phyloP scores from a whole-genome alignment of 1,140 invertebrate genomes.

The Proales similis region DNA sequence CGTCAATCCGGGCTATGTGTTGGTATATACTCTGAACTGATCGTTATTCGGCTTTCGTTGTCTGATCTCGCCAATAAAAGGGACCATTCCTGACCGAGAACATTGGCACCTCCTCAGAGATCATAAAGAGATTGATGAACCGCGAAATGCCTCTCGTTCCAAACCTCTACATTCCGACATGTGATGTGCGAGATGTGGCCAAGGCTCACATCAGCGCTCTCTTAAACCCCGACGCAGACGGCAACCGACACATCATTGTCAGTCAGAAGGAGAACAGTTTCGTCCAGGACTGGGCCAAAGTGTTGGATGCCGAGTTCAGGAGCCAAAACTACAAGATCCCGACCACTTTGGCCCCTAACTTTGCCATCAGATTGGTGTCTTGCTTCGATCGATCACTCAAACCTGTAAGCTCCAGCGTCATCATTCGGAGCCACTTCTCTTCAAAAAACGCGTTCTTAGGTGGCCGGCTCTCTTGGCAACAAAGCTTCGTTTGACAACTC shows the following conservation, averaged over 20 bases:
- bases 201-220: constrained; percentile 57
- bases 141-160: constrained; percentile 54
- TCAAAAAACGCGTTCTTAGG: constrained; percentile 10
- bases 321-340: constrained; percentile 54
- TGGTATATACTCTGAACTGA: constrained; percentile 53
- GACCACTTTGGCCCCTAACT: constrained; percentile 54
- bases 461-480: constrained; percentile 45
- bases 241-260: constrained; percentile 39
- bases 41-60: constrained; percentile 43
- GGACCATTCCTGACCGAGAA: constrained; percentile 35
- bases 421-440: background rate
- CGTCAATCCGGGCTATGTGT: constrained; percentile 57
- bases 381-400: constrained; percentile 10
- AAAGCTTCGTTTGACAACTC: constrained; percentile 55
- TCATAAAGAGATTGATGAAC: constrained; percentile 54
- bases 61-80: background rate
- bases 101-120: constrained; percentile 40
- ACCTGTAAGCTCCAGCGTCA: background rate
- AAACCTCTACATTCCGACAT: constrained; percentile 53
- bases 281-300: constrained; percentile 13
- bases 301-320: constrained; percentile 5
- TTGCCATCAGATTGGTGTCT: constrained; percentile 42
- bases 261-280: constrained; percentile 11
- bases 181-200: constrained; percentile 59
- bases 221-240: constrained; percentile 53